Base-by-base conservation (phyloP, 2,797 vertebrate genomes). In the Schizopygopsis pylzovi region DNA sequence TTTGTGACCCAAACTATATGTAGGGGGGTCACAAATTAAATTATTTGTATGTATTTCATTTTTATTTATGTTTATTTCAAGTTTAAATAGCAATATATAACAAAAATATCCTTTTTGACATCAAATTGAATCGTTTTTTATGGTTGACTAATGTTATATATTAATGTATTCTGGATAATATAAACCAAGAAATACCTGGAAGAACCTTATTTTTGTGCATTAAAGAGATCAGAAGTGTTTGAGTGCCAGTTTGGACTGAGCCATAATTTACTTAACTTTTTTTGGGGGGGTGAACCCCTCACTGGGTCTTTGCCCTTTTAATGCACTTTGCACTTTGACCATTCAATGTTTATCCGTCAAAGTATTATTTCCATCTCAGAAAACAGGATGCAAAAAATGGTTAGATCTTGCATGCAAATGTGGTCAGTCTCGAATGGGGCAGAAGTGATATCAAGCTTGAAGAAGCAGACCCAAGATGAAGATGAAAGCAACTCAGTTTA, bases 401-500 rank as follows among this genome's bases (percentile, higher is more conserved):
- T 63, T 67, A 47, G 76, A 76, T 89, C 81, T 15, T 75, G 86
- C 77, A 82, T 68, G 39, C 85, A 89, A 87, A 78, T 45, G 63
- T 72, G 54, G 52, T 54, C 77, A 68, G 49, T 71, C 68, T 56
- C 49, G 79, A 84, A 85, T 65, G 85, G 85, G 86, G 86, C 56
- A 87, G 86, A 73, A 80, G 87, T 78, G 33, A 65, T 78, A 84
- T 63, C 20, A 65, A 54, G n/a, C 65, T 11, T 22, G n/a, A 11
- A 68, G 63, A 76, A 63, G 37, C 80, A 39, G 28, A 77, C 11
- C 59, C 61, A 77, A 81, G 87, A 81, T 70, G 63, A 83, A 79
- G 22, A 83, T 83, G 79, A 89, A 91, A 89, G 61, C 63, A 28
- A 56, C 49, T 79, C 65, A 86, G 82, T 88, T 86, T 83, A 63